Evolutionary conservation across 2,888 invertebrate species (phyloP).

Genomic region (Drosophila pseudotalamancana): DNA sequence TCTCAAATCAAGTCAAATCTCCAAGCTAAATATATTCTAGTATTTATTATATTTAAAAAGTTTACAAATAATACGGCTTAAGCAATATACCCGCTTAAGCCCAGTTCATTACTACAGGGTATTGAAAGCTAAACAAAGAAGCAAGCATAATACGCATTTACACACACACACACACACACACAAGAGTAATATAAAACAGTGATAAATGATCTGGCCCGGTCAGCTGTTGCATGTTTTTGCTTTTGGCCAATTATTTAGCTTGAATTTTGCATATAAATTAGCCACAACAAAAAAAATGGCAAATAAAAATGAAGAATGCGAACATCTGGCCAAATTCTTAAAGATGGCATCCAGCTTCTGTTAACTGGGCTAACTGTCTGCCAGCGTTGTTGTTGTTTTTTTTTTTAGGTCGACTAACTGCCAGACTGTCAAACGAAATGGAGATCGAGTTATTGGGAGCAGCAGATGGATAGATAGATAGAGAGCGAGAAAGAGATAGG

Average conservation of each 20-base stretch:
- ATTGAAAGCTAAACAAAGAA: conserved; percentile 12
- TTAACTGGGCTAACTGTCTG: conserved; percentile 68
- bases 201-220: conserved; percentile 72
- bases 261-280: conserved; percentile 75
- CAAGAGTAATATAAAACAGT: conserved; percentile 45
- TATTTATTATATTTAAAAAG: too few species aligned
- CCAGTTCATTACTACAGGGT: conserved; percentile 15
- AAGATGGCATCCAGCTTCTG: conserved; percentile 26
- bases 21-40: too few species aligned
- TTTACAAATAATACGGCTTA: too few species aligned
- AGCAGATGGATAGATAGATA: conserved; percentile 3
- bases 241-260: conserved; percentile 57
- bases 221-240: conserved; percentile 34
- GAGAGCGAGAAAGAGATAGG: background rate
- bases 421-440: conserved; percentile 60
- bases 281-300: conserved; percentile 52
- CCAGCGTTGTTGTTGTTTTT: conserved; percentile 10
- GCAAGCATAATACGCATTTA: background rate
- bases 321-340: conserved; percentile 32
- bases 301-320: conserved; percentile 51
- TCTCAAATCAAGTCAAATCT: too few species aligned
- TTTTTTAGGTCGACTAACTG: conserved; percentile 71
- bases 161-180: conserved; percentile 28
- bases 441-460: conserved; percentile 47
- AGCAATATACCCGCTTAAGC: background rate